Evolutionary conservation across 2,888 invertebrate genomes (phyloP).

Genomic region (Melieria crassipennis): DNA sequence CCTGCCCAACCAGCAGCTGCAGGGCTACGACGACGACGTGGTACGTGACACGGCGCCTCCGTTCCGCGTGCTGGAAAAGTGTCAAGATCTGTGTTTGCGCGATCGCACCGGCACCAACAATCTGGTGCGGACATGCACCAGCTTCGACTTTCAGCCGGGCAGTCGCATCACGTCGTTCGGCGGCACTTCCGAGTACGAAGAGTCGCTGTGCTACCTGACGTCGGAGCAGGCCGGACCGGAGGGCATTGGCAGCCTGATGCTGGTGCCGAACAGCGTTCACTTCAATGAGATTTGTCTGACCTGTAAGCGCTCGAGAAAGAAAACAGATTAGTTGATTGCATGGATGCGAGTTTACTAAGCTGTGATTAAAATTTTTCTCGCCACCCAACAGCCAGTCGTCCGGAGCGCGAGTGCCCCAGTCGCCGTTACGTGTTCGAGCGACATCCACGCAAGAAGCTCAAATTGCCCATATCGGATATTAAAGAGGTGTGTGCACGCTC

Average conservation of each 20-base stretch:
- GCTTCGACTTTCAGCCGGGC: constrained; percentile 91
- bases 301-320: constrained; percentile 71
- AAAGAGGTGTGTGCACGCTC: constrained; percentile 73
- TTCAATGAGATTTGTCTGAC: constrained; percentile 90
- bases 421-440: constrained; percentile 89
- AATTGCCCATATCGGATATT: constrained; percentile 81
- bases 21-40: constrained; percentile 89
- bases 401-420: constrained; percentile 89
- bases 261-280: constrained; percentile 88
- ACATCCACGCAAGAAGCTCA: constrained; percentile 84
- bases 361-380: neutral
- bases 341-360: too few relatives aligned
- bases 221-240: constrained; percentile 88
- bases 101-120: constrained; percentile 82
- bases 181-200: constrained; percentile 85
- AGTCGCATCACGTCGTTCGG: constrained; percentile 85
- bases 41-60: constrained; percentile 87
- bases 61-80: constrained; percentile 87
- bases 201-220: constrained; percentile 87
- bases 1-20: constrained; percentile 87
- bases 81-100: constrained; percentile 84
- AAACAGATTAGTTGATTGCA: too few relatives aligned
- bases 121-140: constrained; percentile 84
- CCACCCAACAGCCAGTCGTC: constrained; percentile 74
- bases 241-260: constrained; percentile 88